phyloP scores from a whole-genome alignment of 2,113 vertebrate species.

The Hyla sarda region DNA sequence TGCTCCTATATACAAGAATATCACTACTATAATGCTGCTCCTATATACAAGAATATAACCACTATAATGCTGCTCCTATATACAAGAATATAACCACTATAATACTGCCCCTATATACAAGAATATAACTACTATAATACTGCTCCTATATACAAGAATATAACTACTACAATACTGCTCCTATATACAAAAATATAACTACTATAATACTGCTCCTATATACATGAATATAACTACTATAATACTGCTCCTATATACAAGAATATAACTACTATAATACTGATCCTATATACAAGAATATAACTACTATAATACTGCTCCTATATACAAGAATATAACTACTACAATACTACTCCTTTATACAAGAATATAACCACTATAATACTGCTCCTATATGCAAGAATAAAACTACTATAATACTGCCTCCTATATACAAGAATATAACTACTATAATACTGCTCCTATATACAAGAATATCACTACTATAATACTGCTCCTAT shows the following conservation, averaged over 20 bases:
- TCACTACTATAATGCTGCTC: too few species aligned
- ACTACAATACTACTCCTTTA: not conserved
- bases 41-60: too few species aligned
- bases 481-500: too few species aligned
- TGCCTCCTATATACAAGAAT: not conserved
- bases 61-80: too few species aligned
- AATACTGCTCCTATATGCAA: too few species aligned
- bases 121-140: conserved; percentile 5
- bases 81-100: too few species aligned
- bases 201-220: not conserved
- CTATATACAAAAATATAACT: too few species aligned
- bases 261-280: not conserved
- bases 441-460: not conserved
- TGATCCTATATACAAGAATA: not conserved
- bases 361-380: too few species aligned
- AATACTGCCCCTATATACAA: not conserved
- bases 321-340: not conserved
- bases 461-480: too few species aligned
- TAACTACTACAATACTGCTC: too few species aligned
- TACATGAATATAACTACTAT: not conserved
- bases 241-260: not conserved
- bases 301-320: too few species aligned
- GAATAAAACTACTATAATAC: not conserved
- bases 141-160: not conserved
- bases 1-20: too few species aligned